Base-by-base conservation (phyloP, 2,797 vertebrate genomes). In the Alauda arvensis region DNA sequence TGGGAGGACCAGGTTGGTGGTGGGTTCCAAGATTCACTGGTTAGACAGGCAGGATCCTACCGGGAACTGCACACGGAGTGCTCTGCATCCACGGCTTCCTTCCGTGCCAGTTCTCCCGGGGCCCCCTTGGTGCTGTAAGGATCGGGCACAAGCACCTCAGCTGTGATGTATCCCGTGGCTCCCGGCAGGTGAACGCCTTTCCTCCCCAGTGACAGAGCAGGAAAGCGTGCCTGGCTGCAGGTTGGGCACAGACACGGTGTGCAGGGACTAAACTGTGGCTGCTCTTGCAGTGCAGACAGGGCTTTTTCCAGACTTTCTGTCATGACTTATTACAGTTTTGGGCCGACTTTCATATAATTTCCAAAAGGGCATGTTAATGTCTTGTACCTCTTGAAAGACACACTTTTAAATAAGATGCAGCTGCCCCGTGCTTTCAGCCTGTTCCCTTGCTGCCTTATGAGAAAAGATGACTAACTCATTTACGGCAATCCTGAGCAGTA, bases 401-500 rank as follows among this genome's bases (percentile, higher is more conserved):
- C 16, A 24, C 59, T 86, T 53, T 31, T 83, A 91, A 94, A 93
- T 59, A 76, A 87, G 66, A 83, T 83, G 79, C 91, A 93, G 89
- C 89, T 93, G 91, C 52, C 16, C 19, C 76, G 49, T 76, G 24
- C 85, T 94, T 93, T 60, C 26, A 29, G 52, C 42, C 71, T 4
- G 2, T 55, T 92, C 40, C 78, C 59, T 71, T 49, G 72, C 24
- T 84, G 83, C 75, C 85, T 91, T 78, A 83, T 80, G 69, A 91
- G 79, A 77, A 91, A 84, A 91, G 88, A 92, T 94, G 76, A 94
- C 86, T 88, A 92, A 87, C 72, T 88, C 85, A 89, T 86, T 90
- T 92, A 88, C 0, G 0, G 81, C 68, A 88, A 84, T 59, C 61
- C 71, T 56, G 66, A 87, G 46, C 79, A 57, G 69, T 53, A 87